phyloP scores from a whole-genome alignment of 2,113 vertebrate genomes.

The Camarhynchus parvulus region DNA sequence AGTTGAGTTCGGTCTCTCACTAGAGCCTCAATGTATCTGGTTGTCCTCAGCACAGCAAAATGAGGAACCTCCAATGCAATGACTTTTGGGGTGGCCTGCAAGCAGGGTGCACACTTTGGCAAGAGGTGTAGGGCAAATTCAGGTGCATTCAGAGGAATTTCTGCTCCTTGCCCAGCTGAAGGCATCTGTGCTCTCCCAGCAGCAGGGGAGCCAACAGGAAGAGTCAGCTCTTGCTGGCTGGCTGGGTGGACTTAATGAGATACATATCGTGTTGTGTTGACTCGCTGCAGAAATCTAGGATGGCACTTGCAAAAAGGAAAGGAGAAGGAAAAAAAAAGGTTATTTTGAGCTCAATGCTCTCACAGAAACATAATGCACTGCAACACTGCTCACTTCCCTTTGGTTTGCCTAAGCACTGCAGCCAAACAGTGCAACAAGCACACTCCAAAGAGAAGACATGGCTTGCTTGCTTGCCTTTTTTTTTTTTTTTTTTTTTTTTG shows the following conservation, averaged over 20 bases:
- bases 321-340: background rate
- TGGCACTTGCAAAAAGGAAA: background rate
- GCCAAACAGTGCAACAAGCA: background rate
- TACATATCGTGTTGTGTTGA: rapidly evolving
- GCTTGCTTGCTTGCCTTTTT: background rate
- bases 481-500: background rate
- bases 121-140: background rate
- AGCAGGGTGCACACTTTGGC: rapidly evolving
- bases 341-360: background rate
- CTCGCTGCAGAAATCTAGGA: background rate
- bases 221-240: background rate
- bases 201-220: background rate
- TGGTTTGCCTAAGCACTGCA: background rate
- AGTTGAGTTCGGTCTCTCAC: background rate
- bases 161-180: background rate
- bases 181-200: background rate
- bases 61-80: rapidly evolving
- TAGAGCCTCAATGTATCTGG: background rate
- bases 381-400: background rate
- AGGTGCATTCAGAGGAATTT: background rate
- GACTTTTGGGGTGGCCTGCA: background rate
- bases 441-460: background rate
- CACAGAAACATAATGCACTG: background rate
- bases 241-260: rapidly evolving
- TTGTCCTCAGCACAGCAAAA: background rate